Conservation (phyloP, 2,888 invertebrate species). For the Folsomia manolachei region DNA sequence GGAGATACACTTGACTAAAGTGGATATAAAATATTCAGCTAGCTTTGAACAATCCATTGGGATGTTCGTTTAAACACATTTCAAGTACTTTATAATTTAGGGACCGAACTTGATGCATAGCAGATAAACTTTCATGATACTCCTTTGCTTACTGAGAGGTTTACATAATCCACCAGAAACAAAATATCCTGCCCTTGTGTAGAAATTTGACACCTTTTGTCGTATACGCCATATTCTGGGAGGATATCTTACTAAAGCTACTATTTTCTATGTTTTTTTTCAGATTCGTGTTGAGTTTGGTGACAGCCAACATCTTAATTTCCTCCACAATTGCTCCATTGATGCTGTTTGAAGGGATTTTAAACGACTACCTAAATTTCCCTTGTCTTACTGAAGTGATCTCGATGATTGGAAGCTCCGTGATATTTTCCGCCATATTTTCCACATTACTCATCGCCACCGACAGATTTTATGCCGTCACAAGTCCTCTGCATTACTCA, state of each 20-base stretch:
- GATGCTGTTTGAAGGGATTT: conserved; percentile 54
- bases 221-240: too few species aligned
- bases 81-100: neutral
- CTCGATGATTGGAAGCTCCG: conserved; percentile 55
- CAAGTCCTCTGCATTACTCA: conserved; percentile 59
- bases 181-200: too few species aligned
- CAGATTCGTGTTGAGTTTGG: conserved; percentile 58
- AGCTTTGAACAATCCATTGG: neutral
- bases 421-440: conserved; percentile 57
- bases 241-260: too few species aligned
- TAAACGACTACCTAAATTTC: conserved; percentile 49
- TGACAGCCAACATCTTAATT: conserved; percentile 57
- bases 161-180: too few species aligned
- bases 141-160: too few species aligned
- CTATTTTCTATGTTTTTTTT: conserved; percentile 5
- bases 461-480: conserved; percentile 59
- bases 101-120: neutral
- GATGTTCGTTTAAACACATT: neutral
- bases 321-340: conserved; percentile 57
- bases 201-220: too few species aligned
- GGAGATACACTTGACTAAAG: neutral
- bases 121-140: neutral
- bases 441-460: conserved; percentile 58
- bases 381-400: conserved; percentile 53
- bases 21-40: neutral